These are phyloP conservation scores for Platycheirus albimanus DNA, from an alignment of 2,888 invertebrate genomes.

Conservation along the genomic window DNA sequence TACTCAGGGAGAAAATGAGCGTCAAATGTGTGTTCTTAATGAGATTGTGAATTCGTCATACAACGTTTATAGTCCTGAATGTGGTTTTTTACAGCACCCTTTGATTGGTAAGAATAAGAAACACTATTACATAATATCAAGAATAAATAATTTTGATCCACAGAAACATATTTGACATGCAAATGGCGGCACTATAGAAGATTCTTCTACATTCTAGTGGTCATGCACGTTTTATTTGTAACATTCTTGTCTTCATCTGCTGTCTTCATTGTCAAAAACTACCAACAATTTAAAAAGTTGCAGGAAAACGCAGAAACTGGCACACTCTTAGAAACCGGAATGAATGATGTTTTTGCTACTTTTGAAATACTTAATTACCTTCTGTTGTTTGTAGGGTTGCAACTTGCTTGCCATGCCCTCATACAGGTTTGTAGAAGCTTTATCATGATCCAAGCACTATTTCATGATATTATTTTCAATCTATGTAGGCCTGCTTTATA, in stretches of 20 bases:
- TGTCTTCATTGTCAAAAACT: conserved; percentile 46
- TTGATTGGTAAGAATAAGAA: conserved; percentile 80
- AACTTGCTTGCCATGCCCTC: conserved; percentile 45
- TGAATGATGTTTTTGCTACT: not conserved
- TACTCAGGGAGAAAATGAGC: conserved; percentile 24
- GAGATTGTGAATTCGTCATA: conserved; percentile 81
- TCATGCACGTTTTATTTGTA: conserved; percentile 81
- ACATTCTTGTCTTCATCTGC: conserved; percentile 79
- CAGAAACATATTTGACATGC: conserved; percentile 82
- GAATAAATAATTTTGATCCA: conserved; percentile 57
- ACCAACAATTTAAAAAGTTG: not conserved
- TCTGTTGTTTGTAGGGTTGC: not conserved
- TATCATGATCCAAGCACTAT: not conserved
- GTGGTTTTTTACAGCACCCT: conserved; percentile 83
- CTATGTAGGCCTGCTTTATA: conserved; percentile 72
- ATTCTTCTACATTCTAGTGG: conserved; percentile 83
- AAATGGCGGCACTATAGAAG: conserved; percentile 84
- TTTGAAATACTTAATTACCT: conserved; percentile 10
- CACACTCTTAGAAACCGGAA: not conserved
- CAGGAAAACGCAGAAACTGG: not conserved
- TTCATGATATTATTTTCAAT: conserved; percentile 20
- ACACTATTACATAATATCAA: not conserved
- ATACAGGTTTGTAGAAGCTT: conserved; percentile 41
- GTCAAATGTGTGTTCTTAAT: conserved; percentile 82
- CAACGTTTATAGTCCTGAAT: conserved; percentile 76